Conservation (phyloP, 1,140 invertebrate species). For the Leptonema lineaticorne region DNA sequence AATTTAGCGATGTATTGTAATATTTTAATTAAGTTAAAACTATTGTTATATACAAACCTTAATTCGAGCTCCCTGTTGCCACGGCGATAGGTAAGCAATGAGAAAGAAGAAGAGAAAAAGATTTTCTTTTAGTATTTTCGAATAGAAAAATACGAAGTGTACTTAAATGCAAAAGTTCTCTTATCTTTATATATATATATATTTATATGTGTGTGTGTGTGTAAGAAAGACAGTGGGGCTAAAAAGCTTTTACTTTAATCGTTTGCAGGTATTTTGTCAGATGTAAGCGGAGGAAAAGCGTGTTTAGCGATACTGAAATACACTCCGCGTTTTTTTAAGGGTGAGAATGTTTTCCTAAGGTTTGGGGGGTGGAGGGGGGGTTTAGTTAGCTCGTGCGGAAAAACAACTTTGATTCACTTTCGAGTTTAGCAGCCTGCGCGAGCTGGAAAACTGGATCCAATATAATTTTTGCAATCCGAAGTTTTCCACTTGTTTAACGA, state of each 20-base stretch:
- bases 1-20: too few relatives aligned
- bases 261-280: conserved; percentile 24
- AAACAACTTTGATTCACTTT: conserved; percentile 14
- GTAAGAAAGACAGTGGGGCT: too few relatives aligned
- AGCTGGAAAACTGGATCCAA: neutral
- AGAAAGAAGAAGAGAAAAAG: too few relatives aligned
- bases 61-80: too few relatives aligned
- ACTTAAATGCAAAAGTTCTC: neutral
- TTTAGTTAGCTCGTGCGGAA: neutral
- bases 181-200: too few relatives aligned
- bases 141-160: conserved; percentile 6
- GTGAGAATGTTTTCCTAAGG: neutral
- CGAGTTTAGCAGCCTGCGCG: too few relatives aligned
- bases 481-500: neutral
- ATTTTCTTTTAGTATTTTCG: too few relatives aligned
- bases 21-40: too few relatives aligned
- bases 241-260: conserved; percentile 37
- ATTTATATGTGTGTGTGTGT: too few relatives aligned
- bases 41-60: too few relatives aligned
- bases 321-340: neutral
- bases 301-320: neutral
- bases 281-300: conserved; percentile 1
- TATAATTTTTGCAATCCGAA: neutral
- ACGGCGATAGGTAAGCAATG: too few relatives aligned
- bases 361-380: neutral